Conservation (phyloP, 2,888 invertebrate species). For the Blera fallax region DNA sequence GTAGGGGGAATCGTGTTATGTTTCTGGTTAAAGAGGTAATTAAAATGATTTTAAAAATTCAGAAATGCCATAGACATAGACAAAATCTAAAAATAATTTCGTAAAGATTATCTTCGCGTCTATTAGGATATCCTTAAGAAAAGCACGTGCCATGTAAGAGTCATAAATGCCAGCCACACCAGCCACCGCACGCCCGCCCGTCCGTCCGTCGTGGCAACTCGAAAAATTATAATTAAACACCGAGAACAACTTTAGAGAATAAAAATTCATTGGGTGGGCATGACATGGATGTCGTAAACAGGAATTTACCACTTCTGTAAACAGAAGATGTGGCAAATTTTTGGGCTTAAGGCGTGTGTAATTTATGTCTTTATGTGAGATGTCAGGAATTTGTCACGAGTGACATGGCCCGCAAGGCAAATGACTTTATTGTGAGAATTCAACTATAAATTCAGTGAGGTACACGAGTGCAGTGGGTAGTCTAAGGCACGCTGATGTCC, state of each 20-base stretch:
- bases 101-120: background rate
- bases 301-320: constrained; percentile 55
- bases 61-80: background rate
- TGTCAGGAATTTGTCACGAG: constrained; percentile 17
- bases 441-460: background rate
- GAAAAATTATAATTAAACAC: constrained; percentile 15
- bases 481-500: no score
- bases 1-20: background rate
- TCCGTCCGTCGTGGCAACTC: background rate
- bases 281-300: constrained; percentile 17
- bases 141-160: background rate
- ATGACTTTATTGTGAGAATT: background rate
- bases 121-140: background rate
- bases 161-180: constrained; percentile 2
- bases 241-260: background rate
- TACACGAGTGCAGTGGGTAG: background rate
- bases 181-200: no score
- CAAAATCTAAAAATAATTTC: constrained; percentile 10
- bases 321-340: constrained; percentile 48
- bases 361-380: constrained; percentile 9
- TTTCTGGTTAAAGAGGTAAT: background rate
- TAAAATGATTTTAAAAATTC: constrained; percentile 1
- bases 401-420: background rate
- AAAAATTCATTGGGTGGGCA: background rate
- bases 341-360: constrained; percentile 9